A percentile compares a stretch with the other conserved stretches of the same genome.
Evolutionary conservation across 2,113 vertebrate species (phyloP).

Genomic region (Tiliqua scincoides): DNA sequence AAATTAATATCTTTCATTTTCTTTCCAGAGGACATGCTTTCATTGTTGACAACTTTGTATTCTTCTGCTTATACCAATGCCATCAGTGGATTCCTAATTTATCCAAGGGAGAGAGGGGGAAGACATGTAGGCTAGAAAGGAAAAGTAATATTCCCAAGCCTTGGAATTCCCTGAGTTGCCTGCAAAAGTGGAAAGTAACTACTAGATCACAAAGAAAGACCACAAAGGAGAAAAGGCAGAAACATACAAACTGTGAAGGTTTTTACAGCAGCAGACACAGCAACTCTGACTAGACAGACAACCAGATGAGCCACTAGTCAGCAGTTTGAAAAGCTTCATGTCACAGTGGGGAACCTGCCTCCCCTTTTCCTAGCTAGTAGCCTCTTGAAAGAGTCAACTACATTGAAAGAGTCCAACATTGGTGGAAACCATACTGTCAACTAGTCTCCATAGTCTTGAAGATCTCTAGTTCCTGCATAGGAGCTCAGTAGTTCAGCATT

Average conservation of each 20-base stretch:
- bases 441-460: neutral
- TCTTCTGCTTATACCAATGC: accelerated
- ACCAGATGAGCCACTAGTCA: no score
- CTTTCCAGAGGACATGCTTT: neutral
- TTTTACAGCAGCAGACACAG: neutral
- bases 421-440: neutral
- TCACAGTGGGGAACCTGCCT: neutral
- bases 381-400: neutral
- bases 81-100: neutral
- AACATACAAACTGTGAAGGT: neutral
- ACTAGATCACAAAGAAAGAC: neutral
- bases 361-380: neutral
- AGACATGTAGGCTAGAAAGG: neutral
- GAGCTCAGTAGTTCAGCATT: neutral
- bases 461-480: no score
- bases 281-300: neutral
- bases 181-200: neutral
- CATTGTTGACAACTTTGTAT: neutral
- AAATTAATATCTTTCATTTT: slow-evolving; percentile 55
- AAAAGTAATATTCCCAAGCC: neutral
- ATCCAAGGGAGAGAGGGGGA: no score
- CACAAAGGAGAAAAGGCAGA: neutral
- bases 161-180: neutral
- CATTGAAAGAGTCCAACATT: neutral
- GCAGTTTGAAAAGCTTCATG: neutral